phyloP scores from a whole-genome alignment of 2,888 invertebrate species.

The Athalia cordata region DNA sequence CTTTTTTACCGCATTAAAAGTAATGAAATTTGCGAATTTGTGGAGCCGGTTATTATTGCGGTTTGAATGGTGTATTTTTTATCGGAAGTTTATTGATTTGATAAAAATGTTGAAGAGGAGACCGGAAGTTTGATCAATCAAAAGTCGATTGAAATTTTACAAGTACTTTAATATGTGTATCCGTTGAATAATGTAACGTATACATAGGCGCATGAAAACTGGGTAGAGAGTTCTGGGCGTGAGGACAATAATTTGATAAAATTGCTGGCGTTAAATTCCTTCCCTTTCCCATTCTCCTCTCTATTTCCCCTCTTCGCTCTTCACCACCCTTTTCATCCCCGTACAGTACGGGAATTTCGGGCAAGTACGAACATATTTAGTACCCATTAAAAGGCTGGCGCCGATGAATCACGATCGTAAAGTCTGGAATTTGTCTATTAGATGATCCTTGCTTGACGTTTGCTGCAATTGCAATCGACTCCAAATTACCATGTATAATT shows the following conservation, averaged over 20 bases:
- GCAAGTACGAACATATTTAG: conserved; percentile 45
- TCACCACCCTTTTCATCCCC: neutral
- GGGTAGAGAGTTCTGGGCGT: conserved; percentile 11
- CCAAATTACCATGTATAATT: neutral
- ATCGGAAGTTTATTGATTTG: conserved; percentile 18
- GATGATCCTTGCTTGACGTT: conserved; percentile 30
- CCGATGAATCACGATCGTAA: conserved; percentile 55
- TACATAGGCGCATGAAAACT: neutral
- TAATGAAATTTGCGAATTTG: too few species aligned
- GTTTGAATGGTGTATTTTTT: neutral
- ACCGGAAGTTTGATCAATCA: conserved; percentile 16
- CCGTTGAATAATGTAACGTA: neutral
- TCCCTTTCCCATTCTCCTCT: conserved; percentile 5
- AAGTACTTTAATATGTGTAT: neutral
- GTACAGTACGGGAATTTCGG: conserved; percentile 28
- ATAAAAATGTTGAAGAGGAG: neutral
- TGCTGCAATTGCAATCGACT: conserved; percentile 14
- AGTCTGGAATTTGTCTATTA: conserved; percentile 45
- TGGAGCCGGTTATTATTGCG: too few species aligned
- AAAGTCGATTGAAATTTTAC: conserved; percentile 15
- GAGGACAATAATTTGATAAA: conserved; percentile 42
- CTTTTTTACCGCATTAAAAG: too few species aligned
- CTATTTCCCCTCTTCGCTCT: neutral
- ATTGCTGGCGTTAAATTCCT: conserved; percentile 44
- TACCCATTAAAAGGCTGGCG: conserved; percentile 54